Evolutionary conservation across 2,797 vertebrate genomes (phyloP), one percentile per base, ranked within the genome.

Genomic region (Microctenopoma lineatum): DNA sequence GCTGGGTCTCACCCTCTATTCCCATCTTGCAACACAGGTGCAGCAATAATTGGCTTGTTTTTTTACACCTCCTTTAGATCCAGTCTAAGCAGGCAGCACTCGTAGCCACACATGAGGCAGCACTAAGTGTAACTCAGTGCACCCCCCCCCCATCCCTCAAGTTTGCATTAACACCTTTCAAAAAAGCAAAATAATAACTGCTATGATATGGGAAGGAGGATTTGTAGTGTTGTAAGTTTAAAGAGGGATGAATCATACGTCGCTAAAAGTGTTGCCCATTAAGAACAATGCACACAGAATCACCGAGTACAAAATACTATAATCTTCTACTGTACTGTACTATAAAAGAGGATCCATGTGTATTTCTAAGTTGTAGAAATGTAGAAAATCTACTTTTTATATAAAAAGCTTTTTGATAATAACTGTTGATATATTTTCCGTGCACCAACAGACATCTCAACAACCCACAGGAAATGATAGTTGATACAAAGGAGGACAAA

Each of bases 1-100:
- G 42, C 68, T 38, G 18, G 42, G 7, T 50, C 39, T 59, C 56
- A n/a, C 47, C 50, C 9, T 50, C 59, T n/a, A 18, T 55, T 62
- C 56, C 77, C 73, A 54, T 79, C 47, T 65, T 65, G 27, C 67
- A 74, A 59, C 58, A 41, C 52, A 60, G 46, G 56, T 63, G 60
- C 57, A 61, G 55, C 63, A 75, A 58, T 90, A 85, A 87, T 86
- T 86, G 80, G 57, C 56, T 80, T 69, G 32, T 65, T 69, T 85
- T 21, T 87, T 85, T 59, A 81, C 80, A 85, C 74, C 77, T 83
- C 68, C 64, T 81, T 71, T 74, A 81, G 64, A 84, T 75, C 59
- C 78, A 75, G 59, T 81, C 71, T 70, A 67, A 86, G 64, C 25
- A 47, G 51, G 59, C 67, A 70, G 66, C 60, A 74, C 70, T 51